Evolutionary conservation across 2,113 vertebrate genomes (phyloP).

Genomic region (Rattus rattus): DNA sequence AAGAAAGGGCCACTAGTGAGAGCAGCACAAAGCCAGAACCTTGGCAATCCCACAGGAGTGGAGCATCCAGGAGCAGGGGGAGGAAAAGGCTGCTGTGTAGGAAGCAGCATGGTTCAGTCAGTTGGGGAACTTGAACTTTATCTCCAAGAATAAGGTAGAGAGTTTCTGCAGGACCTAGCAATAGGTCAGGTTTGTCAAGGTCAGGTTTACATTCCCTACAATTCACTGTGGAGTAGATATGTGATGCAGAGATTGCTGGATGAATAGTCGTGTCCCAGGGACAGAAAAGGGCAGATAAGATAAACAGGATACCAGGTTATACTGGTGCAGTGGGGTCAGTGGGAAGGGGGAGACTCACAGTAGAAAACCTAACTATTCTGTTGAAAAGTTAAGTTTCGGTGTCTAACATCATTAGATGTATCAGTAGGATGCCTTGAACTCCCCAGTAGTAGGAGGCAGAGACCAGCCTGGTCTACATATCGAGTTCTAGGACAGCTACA

Average conservation of each 20-base stretch:
- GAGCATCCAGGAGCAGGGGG: neutral
- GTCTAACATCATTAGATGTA: neutral
- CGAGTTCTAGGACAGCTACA: neutral
- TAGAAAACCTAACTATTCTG: neutral
- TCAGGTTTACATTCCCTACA: constrained; percentile 25
- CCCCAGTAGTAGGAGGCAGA: neutral
- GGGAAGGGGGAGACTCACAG: neutral
- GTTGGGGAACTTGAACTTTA: constrained; percentile 31
- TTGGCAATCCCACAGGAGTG: neutral
- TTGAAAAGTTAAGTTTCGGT: neutral
- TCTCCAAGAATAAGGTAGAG: neutral
- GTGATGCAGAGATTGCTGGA: neutral
- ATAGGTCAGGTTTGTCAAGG: constrained; percentile 23
- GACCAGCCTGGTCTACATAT: neutral
- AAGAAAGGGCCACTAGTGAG: neutral
- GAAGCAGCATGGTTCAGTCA: neutral
- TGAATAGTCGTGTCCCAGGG: neutral
- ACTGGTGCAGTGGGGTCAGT: neutral
- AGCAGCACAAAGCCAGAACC: neutral
- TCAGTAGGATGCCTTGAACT: neutral
- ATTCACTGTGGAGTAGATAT: neutral
- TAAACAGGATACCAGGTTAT: neutral
- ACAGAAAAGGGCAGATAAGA: constrained; percentile 10
- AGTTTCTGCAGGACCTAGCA: constrained; percentile 20
- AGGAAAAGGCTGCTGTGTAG: neutral